phyloP scores from a whole-genome alignment of 2,888 invertebrate genomes.

The Prenolepis imparis region DNA sequence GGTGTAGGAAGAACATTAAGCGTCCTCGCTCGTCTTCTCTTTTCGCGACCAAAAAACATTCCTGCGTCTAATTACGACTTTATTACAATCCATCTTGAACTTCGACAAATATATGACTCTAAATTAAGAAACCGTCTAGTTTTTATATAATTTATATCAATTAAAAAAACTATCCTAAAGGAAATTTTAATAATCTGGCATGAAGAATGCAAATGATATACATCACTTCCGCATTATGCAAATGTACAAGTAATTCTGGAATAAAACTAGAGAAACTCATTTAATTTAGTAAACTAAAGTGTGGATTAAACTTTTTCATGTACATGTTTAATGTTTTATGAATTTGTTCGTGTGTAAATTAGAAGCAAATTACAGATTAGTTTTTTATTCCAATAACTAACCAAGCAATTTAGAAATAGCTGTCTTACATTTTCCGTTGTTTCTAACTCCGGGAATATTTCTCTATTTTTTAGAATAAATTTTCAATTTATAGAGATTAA shows the following conservation, averaged over 20 bases:
- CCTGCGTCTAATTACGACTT: background rate
- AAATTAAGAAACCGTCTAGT: slow-evolving; percentile 3
- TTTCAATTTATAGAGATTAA: background rate
- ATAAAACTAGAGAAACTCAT: slow-evolving; percentile 6
- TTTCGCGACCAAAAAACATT: slow-evolving; percentile 9
- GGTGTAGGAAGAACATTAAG: slow-evolving; percentile 20
- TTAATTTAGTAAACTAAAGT: background rate
- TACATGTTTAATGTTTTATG: too few species aligned
- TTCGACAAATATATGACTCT: background rate
- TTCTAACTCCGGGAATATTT: background rate
- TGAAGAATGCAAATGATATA: slow-evolving; percentile 20
- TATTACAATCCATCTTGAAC: background rate
- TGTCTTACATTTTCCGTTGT: background rate
- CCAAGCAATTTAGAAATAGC: background rate
- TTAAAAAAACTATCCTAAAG: background rate
- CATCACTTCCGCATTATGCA: background rate
- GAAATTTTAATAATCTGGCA: background rate
- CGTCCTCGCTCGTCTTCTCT: background rate
- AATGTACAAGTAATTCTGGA: slow-evolving; percentile 10
- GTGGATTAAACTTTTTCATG: background rate
- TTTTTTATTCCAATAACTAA: background rate
- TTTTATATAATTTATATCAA: slow-evolving; percentile 17
- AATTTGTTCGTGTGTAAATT: background rate
- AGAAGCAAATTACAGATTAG: background rate
- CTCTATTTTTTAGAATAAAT: background rate